phyloP scores from a whole-genome alignment of 2,888 invertebrate genomes.

The Cephus nigrinus region DNA sequence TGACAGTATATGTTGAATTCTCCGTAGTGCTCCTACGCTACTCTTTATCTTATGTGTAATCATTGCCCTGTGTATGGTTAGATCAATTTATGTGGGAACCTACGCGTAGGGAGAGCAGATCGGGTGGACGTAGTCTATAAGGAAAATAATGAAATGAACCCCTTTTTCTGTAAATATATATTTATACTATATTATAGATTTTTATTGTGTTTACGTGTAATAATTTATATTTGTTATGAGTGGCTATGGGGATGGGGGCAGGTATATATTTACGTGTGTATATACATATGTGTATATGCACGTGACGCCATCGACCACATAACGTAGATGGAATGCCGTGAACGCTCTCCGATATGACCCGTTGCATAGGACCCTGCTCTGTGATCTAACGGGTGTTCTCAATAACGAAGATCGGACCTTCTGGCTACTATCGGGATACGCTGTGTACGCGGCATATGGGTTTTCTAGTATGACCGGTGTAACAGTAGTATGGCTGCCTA shows the following conservation, averaged over 20 bases:
- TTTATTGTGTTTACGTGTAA: not conserved
- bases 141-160: too few relatives aligned
- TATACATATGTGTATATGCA: not conserved
- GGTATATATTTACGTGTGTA: too few relatives aligned
- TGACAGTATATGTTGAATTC: not conserved
- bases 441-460: not conserved
- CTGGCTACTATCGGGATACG: not conserved
- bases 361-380: not conserved
- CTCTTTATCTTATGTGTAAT: not conserved
- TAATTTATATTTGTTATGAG: not conserved
- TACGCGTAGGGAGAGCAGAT: not conserved
- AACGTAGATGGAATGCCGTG: conserved; percentile 28
- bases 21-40: not conserved
- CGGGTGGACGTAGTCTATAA: not conserved
- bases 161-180: too few relatives aligned
- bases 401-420: not conserved
- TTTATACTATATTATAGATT: not conserved
- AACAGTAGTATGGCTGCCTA: not conserved
- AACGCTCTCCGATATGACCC: conserved; percentile 4
- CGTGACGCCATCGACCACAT: conserved; percentile 22
- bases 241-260: not conserved
- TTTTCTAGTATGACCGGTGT: not conserved
- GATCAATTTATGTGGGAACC: not conserved
- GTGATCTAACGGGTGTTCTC: not conserved
- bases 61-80: not conserved